Evolutionary conservation across 92 coral and sea anemone species (phyloP), one percentile per base, ranked within the genome.

Genomic region (Pocillopora meandrina): DNA sequence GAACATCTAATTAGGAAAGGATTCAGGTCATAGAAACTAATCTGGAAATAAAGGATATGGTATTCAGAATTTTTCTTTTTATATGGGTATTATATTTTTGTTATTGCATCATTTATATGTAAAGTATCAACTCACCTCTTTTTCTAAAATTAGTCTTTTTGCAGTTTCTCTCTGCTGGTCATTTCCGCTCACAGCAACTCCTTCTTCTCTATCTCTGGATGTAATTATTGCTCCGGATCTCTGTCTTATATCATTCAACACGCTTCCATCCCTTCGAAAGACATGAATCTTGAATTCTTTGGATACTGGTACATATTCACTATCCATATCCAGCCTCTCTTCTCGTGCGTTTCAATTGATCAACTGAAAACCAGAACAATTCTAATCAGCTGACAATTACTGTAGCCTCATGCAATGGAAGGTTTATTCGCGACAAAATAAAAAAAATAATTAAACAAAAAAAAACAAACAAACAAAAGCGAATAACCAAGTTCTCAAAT

Each of bases 101-200:
- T n/a, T n/a, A 0, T 17, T 0, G 3, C 20, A 16, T 20, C 17
- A 1, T 62, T 12, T 62, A 35, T 65, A 10, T 6, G 49, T 42
- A 42, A 42, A 42, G 5, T 5, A 42, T 42, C 49, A n/a, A 75
- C 79, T 21, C 35, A 78, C 82, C 72, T 64, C 33, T 65, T 21
- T 79, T 23, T 79, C 20, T 6, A 64, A 55, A 11, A 79, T 64
- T 36, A 65, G 74, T 52, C 12, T 65, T 52, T 16, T 47, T 10
- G 83, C 83, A 18, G 12, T 16, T 79, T 59, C 75, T 68, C 71
- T 65, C 58, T 79, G 83, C 21, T 79, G 61, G 26, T n/a, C 52
- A 65, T 52, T 13, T 13, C 83, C 83, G 15, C 57, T 36, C 15
- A 79, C 74, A 2, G 49, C n/a, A 10, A 79, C 64, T 9, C 83